Base-by-base conservation (phyloP, 2,888 invertebrate species). In the Apocheima hispidaria region DNA sequence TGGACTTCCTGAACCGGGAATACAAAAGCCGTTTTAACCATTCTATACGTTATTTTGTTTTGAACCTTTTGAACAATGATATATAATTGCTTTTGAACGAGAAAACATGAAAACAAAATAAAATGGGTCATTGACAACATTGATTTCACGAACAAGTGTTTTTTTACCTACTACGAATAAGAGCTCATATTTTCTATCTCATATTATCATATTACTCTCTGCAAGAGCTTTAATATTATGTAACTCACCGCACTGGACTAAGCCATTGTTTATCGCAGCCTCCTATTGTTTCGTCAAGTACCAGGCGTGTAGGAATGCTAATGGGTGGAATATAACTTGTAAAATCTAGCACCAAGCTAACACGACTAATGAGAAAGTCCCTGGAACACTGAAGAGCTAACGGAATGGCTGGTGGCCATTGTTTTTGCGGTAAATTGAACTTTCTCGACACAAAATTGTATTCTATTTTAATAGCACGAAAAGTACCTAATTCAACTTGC, bases 271-370 rank as follows among this genome's bases (percentile, higher is more conserved):
- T 67, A 67, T 66, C 63, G 65, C 66, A 59, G 64, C 64, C 63
- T 67, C 63, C 66, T 67, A 65, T 69, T 67, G 69, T 69, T 56
- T 60, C 60, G 65, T 61, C 67, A 61, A 65, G 72, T 69, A 71
- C 65, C 52, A 71, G 56, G 61, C 66, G 59, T 44, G 66, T 69
- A 71, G 76, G 77, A 77, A 81, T 75, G 76, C 74, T 81, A 81
- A 81, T 79, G 75, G 72, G 54, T 74, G 60, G 71, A 69, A 69
- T 72, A 73, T 68, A n/a, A 28, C 26, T 36, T n/a, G 49, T 38
- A 68, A 72, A 74, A 73, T 69, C 69, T 65, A 70, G 68, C 68
- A 66, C 70, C 71, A 65, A 60, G 70, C 51, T 52, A 63, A 63
- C 63, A 63, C 46, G 64, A 56, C 71, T 68, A 74, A 72, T 68